These are phyloP conservation scores for Ophthalmolycus amberensis DNA, from an alignment of 2,113 vertebrate species.

Conservation along the genomic window DNA sequence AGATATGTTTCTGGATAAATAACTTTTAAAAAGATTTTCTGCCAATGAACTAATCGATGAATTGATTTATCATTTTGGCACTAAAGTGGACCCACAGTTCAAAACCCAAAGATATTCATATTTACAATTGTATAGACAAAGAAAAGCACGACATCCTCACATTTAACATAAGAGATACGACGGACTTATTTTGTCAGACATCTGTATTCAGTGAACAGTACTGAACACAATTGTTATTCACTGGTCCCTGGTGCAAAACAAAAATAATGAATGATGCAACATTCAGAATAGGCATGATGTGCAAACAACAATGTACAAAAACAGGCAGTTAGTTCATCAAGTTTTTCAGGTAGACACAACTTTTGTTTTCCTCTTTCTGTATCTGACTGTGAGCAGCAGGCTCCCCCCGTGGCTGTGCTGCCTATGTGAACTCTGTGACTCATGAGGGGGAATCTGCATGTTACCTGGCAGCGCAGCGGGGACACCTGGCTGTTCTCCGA, in stretches of 20 bases:
- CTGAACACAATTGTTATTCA: background rate
- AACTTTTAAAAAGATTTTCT: background rate
- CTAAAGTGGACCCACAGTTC: background rate
- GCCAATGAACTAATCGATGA: background rate
- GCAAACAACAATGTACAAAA: background rate
- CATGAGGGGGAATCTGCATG: constrained; percentile 89
- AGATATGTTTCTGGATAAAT: background rate
- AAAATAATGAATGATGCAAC: background rate
- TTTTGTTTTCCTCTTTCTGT: background rate
- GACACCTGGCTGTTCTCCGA: constrained; percentile 80
- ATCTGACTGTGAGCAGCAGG: constrained; percentile 64
- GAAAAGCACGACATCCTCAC: background rate
- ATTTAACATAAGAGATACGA: background rate
- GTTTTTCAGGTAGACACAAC: background rate
- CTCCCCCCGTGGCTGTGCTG: constrained; percentile 42
- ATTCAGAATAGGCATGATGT: background rate
- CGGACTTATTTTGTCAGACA: background rate
- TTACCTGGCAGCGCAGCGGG: constrained; percentile 87
- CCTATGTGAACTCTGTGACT: constrained; percentile 85
- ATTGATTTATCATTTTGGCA: background rate
- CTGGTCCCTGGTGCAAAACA: background rate
- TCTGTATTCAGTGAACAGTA: background rate
- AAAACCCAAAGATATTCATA: background rate
- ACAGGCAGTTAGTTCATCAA: too few relatives aligned
- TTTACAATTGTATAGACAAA: too few relatives aligned